phyloP scores from a whole-genome alignment of 2,888 invertebrate species.

The Rhagium mordax region DNA sequence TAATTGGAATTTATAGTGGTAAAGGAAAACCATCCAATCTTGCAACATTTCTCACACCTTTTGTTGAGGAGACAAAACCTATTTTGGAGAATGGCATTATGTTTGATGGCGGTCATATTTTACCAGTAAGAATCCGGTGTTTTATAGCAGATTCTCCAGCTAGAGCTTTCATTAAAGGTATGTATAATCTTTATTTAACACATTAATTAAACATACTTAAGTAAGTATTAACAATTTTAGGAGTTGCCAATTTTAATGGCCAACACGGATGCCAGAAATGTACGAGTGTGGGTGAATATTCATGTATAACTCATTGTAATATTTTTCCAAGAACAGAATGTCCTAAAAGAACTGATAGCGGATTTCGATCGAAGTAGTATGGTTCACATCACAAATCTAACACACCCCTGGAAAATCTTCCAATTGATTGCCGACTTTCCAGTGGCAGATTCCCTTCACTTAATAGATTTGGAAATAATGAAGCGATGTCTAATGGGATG shows the following conservation, averaged over 20 bases:
- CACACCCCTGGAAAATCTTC: background rate
- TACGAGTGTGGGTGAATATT: slow-evolving; percentile 45
- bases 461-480: slow-evolving; percentile 37
- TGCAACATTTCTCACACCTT: slow-evolving; percentile 34
- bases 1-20: slow-evolving; percentile 44
- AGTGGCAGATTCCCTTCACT: slow-evolving; percentile 28
- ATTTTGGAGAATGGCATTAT: slow-evolving; percentile 6
- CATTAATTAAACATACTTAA: background rate
- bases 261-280: slow-evolving; percentile 45
- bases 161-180: slow-evolving; percentile 49
- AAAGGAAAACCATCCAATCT: slow-evolving; percentile 36
- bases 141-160: slow-evolving; percentile 49
- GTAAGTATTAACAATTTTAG: slow-evolving; percentile 35
- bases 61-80: slow-evolving; percentile 36
- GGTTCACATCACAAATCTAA: slow-evolving; percentile 29
- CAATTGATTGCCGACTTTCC: slow-evolving; percentile 25
- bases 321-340: slow-evolving; percentile 29
- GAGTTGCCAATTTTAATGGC: slow-evolving; percentile 47
- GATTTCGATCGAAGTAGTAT: slow-evolving; percentile 23
- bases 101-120: background rate
- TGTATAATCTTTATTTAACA: slow-evolving; percentile 3
- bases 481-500: slow-evolving; percentile 30
- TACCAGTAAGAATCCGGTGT: slow-evolving; percentile 37
- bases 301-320: slow-evolving; percentile 43
- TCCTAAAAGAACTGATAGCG: slow-evolving; percentile 14